A percentile compares a stretch with the other conserved stretches of the same genome.
Evolutionary conservation across 64 coral and sea anemone genomes (phyloP).

Genomic region (Porites australiensis): DNA sequence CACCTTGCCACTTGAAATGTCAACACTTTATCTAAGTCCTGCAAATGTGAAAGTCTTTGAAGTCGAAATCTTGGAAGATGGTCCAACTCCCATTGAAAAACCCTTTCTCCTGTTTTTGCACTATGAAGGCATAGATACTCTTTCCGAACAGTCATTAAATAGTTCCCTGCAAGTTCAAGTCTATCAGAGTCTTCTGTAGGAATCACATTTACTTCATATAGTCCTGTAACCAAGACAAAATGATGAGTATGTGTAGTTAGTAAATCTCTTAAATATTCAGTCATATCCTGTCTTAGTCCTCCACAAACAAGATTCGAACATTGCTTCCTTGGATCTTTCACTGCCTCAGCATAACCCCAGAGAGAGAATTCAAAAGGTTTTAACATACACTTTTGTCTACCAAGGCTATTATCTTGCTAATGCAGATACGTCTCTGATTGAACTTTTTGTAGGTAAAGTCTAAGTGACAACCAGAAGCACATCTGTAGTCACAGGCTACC

Average conservation of each 20-base stretch:
- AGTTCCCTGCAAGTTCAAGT: conserved; percentile 75
- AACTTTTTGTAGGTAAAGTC: too few species aligned
- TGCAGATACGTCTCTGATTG: too few species aligned
- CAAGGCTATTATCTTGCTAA: too few species aligned
- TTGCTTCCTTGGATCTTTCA: too few species aligned
- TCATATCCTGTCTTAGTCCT: too few species aligned
- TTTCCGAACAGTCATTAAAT: conserved; percentile 91
- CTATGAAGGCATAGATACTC: conserved; percentile 88
- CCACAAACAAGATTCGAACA: too few species aligned
- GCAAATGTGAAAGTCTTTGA: conserved; percentile 82
- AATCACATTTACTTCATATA: conserved; percentile 91
- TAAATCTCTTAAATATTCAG: too few species aligned
- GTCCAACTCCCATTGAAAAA: conserved; percentile 85
- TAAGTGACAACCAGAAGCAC: too few species aligned
- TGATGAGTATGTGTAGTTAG: neutral
- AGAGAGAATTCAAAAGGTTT: too few species aligned
- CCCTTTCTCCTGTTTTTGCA: conserved; percentile 78
- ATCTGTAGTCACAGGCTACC: too few species aligned
- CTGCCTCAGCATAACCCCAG: too few species aligned
- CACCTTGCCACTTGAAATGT: conserved; percentile 86
- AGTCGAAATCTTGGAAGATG: conserved; percentile 86
- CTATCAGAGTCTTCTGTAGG: conserved; percentile 77
- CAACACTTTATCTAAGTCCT: conserved; percentile 89
- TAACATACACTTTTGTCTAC: too few species aligned
- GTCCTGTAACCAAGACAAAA: conserved; percentile 54